Evolutionary conservation across 2,113 vertebrate genomes (phyloP), one percentile per base, ranked within the genome.

Genomic region (Ursus arctos): DNA sequence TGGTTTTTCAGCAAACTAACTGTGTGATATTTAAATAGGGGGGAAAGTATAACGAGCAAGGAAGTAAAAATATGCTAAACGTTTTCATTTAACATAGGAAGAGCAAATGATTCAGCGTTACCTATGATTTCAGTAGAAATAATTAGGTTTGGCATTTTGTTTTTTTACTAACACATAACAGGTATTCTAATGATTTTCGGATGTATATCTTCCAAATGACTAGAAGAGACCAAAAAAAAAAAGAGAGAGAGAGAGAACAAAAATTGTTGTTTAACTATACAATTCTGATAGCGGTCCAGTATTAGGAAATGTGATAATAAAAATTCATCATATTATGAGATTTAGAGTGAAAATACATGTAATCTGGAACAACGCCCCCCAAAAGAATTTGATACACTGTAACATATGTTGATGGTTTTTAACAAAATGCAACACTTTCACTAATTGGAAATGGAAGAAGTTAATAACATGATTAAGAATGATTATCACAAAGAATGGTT

Each of bases 261-360:
- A 86, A 88, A 7, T 61, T 10, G 22, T n/a, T 31, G 7, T 40
- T 49, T 67, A 79, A 88, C 22, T 67, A 1, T 33, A 84, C 65
- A 91, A 79, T 79, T 63, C 55, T 93, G 16, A 72, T 33, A 79
- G 3, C 67, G 22, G 6, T 74, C 12, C 8, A 76, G 6, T 80
- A 36, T 84, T 84, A 80, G 26, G 15, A 97, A 91, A 86, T 79
- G 40, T 65, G 55, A 80, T 51, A 22, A 67, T 28, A 81, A 94
- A 83, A 95, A 22, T 49, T 0, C 0, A 57, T 47, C 5, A 51
- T 18, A 36, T 74, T 65, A 82, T 24, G 19, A 81, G 2, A 4
- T 40, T 92, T 82, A 82, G 69, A 40, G 18, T 87, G 24, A 85
- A 95, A 80, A 1, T 65, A n/a, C 8, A 28, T 55, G 19, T 13